These are phyloP conservation scores for Cantharis lateralis DNA, from an alignment of 2,888 invertebrate genomes.

Conservation along the genomic window DNA sequence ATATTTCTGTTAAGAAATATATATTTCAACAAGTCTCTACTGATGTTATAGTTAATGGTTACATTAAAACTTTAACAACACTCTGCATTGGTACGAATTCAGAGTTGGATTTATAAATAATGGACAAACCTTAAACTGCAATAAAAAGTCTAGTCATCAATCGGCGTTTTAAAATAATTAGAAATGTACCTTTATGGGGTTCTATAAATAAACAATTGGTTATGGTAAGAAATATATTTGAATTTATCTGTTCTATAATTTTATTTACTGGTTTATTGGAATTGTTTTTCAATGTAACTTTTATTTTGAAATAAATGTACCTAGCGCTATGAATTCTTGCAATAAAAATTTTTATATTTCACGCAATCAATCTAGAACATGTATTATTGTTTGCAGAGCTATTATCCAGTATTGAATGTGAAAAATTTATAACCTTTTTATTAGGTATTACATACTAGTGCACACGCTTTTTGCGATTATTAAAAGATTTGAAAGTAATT, in stretches of 20 bases:
- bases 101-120: neutral
- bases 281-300: neutral
- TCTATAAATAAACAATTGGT: no score
- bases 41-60: neutral
- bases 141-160: no score
- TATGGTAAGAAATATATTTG: no score
- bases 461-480: neutral
- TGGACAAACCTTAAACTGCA: neutral
- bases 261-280: no score
- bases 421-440: neutral
- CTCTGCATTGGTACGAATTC: neutral
- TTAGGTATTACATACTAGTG: neutral
- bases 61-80: neutral
- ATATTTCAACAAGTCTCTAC: neutral
- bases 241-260: no score
- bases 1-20: neutral
- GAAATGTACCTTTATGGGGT: no score
- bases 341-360: neutral
- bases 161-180: no score
- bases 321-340: neutral
- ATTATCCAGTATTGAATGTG: neutral
- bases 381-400: neutral
- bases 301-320: neutral
- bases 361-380: neutral
- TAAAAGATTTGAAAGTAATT: neutral